Base-by-base conservation (phyloP, 2,797 vertebrate species). In the Gymnothorax javanicus region DNA sequence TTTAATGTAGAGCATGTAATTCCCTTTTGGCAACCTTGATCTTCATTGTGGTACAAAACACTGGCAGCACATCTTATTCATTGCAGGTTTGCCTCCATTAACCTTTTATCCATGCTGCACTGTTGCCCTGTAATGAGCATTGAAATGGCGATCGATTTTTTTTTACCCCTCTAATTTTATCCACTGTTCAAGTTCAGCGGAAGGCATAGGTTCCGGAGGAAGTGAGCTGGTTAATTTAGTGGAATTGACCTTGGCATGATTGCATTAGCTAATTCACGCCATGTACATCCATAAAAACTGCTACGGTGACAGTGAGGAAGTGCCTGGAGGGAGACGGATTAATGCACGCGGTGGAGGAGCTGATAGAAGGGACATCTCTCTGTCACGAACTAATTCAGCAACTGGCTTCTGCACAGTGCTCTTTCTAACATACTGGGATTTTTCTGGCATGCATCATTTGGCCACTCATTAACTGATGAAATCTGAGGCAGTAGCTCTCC, bases 241-340 rank as follows among this genome's bases (percentile, higher is more conserved):
- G 11, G 67, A 15, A 33, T 60, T 84, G 54, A 62, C 43, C 82
- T 84, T 62, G 73, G 67, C 86, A 62, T 56, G 69, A 87, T 73
- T 64, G 57, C 27, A 62, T 83, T 84, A 83, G 64, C 57, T 75
- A 87, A 52, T 87, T 87, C 69, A 75, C 82, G 64, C 27, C 20
- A 13, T 58, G 23, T 84, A 20, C 86, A 56, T 87, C 86, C 20
- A 2, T 79, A 52, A 87, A 79, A 71, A 33, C 77, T 60, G 82
- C 64, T 82, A 27, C 73, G 25, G 62, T 64, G 69, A 84, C 86
- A 62, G 75, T 25, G 43, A 56, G 33, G 7, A 82, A 87, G 69
- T 73, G 82, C 8, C 81, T 57, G 69, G 20, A 87, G 7, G 60
- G 64, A 87, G 82, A 67, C 86, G 7, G 7, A 83, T 82, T 87